Conservation (phyloP, 2,797 vertebrate genomes). For the Stomatorhinus walkeri region DNA sequence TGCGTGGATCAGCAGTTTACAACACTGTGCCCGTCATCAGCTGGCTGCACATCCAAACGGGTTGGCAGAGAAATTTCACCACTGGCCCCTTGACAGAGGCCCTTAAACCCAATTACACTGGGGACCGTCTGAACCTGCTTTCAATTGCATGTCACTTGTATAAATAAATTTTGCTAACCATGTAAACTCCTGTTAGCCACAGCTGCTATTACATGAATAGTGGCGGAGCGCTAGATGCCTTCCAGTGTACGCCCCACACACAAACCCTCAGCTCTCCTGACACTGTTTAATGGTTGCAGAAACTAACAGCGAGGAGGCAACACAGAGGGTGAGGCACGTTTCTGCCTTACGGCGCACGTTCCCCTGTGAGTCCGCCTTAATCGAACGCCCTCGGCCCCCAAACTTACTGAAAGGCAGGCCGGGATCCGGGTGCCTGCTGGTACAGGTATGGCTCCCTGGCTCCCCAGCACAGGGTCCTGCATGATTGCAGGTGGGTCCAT, state of each 20-base stretch:
- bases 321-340: neutral
- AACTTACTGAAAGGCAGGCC: neutral
- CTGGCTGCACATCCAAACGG: neutral
- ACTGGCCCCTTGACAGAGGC: neutral
- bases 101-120: neutral
- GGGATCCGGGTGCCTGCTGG: neutral
- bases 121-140: neutral
- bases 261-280: neutral
- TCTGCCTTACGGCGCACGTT: neutral
- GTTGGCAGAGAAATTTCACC: neutral
- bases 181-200: conserved; percentile 16
- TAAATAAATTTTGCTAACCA: conserved; percentile 33
- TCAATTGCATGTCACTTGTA: neutral
- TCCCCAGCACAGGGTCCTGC: conserved; percentile 26
- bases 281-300: neutral
- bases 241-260: neutral
- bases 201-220: neutral
- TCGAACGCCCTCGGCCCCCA: neutral
- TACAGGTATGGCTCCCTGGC: conserved; percentile 39
- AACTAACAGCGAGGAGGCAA: neutral
- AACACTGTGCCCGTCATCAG: neutral
- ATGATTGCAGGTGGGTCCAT: conserved; percentile 15
- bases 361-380: neutral
- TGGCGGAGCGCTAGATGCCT: neutral
- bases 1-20: conserved; percentile 30